Evolutionary conservation across 2,113 vertebrate genomes (phyloP), one percentile per base, ranked within the genome.

Genomic region (Junco hyemalis): DNA sequence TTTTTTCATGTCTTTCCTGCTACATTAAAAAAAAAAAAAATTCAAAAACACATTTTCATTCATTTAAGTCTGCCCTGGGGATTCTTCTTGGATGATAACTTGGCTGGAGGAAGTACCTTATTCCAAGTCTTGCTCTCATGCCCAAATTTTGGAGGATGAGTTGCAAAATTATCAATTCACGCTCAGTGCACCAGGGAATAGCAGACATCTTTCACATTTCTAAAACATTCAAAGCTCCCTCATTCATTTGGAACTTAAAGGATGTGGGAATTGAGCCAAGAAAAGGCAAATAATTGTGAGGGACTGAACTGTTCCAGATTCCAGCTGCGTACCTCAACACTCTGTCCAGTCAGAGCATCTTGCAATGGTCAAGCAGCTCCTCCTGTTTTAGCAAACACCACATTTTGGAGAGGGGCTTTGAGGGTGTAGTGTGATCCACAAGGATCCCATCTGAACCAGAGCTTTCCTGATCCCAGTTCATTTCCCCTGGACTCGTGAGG

Each of bases 71-170:
- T 77, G 40, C 50, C 35, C 14, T 68, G 28, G 35, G 73, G 36
- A 89, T 86, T 88, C 57, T 72, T 84, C 54, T 93, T 78, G 76
- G 79, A 93, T 83, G 31, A 48, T 73, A 74, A 78, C 25, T 88
- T 77, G n/a, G 31, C 51, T 93, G 56, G 28, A 93, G 60, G 71
- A 94, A 74, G 47, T 29, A 20, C 28, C 36, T 88, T 59, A 60
- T 92, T 81, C 79, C 60, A 79, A 79, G 11, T 42, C 36, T 77
- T 88, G 28, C 56, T 88, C 60, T 94, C 56, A 73, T 60, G 73
- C 54, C 65, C 64, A 53, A 4, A 42, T 74, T 80, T 88, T 90
- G 71, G 54, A 91, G 86, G 35, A 90, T 31, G 40, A 60, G 35
- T 88, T 93, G 64, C 79, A 94, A 86, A 88, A 82, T 90, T 45